These are phyloP conservation scores for Ochropacha duplaris DNA, from an alignment of 2,888 invertebrate genomes.

Conservation along the genomic window DNA sequence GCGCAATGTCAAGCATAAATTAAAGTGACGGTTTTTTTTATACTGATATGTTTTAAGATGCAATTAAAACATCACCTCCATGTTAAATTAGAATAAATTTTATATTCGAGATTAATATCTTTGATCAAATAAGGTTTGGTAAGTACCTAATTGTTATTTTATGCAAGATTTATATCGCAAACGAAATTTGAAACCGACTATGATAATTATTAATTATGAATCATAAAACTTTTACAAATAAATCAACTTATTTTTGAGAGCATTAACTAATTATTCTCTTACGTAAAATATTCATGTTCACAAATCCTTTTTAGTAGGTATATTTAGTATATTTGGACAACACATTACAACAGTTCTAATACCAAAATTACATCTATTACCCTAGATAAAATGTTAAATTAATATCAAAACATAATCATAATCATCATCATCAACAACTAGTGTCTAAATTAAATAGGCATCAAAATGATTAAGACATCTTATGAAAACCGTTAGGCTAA, in stretches of 20 bases:
- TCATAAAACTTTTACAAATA: not conserved
- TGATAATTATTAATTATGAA: not conserved
- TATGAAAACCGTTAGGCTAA: not conserved
- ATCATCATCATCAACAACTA: not conserved
- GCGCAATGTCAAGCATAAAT: slow-evolving; percentile 7
- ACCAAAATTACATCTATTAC: not conserved
- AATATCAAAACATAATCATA: not conserved
- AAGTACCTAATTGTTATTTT: slow-evolving; percentile 4
- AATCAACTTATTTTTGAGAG: not conserved
- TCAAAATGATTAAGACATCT: not conserved
- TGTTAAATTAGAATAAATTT: not conserved
- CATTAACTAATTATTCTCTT: no score
- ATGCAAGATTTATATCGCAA: slow-evolving; percentile 3
- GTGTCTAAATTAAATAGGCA: not conserved
- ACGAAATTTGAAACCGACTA: not conserved
- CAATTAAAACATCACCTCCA: slow-evolving; percentile 1
- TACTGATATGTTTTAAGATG: not conserved
- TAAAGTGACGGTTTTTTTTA: not conserved
- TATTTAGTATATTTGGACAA: no score
- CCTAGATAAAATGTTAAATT: not conserved
- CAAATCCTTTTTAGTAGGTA: no score
- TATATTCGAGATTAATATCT: not conserved
- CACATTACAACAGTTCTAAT: not conserved
- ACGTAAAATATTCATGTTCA: no score
- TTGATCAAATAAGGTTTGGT: not conserved